phyloP scores from a whole-genome alignment of 2,797 vertebrate genomes.

The Epinephelus awoara region DNA sequence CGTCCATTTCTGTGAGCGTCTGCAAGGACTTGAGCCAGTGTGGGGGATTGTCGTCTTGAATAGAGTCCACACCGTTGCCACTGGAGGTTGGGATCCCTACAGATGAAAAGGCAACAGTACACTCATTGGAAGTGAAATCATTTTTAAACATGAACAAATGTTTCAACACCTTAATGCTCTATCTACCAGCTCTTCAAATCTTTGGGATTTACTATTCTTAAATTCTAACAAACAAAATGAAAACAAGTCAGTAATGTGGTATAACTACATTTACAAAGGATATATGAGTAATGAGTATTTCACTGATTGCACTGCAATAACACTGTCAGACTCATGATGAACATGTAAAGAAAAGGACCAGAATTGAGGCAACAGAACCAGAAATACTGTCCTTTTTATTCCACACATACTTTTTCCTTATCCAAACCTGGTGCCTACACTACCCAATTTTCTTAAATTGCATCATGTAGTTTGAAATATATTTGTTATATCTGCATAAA shows the following conservation, averaged over 20 bases:
- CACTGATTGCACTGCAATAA: no score
- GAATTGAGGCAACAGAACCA: no score
- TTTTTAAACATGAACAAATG: neutral
- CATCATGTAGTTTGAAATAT: no score
- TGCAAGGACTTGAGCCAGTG: constrained; percentile 97
- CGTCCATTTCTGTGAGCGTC: constrained; percentile 94
- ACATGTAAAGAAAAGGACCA: no score
- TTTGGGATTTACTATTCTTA: neutral
- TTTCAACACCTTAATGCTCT: neutral
- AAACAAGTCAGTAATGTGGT: neutral
- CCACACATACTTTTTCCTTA: no score
- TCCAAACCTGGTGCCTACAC: no score
- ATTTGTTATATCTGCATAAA: no score
- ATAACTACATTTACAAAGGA: no score
- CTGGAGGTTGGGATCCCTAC: constrained; percentile 91
- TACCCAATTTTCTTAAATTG: no score
- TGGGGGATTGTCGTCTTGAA: constrained; percentile 96
- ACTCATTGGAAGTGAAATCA: neutral
- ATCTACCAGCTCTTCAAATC: neutral
- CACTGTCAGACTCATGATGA: no score
- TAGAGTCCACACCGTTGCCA: constrained; percentile 93
- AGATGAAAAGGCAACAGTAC: neutral
- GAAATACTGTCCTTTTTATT: no score
- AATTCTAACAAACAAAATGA: neutral
- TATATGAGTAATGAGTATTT: no score